Evolutionary conservation across 2,888 invertebrate genomes (phyloP).

Genomic region (Lomographa bimaculata): DNA sequence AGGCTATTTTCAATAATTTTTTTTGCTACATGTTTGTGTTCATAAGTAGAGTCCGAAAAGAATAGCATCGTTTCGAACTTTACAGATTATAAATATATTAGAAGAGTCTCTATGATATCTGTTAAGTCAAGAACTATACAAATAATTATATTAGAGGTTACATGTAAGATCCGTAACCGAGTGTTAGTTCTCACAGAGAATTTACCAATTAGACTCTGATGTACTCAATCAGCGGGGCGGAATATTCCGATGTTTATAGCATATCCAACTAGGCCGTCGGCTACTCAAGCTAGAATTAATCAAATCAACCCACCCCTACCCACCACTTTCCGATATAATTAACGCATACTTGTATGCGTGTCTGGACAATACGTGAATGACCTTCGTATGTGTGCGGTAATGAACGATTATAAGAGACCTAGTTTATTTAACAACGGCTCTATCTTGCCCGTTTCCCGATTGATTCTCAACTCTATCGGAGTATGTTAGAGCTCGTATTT

Average conservation of each 20-base stretch:
- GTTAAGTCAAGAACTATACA: no score
- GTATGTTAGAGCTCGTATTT: constrained; percentile 64
- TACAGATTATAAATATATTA: no score
- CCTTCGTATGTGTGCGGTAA: constrained; percentile 75
- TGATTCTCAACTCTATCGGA: constrained; percentile 55
- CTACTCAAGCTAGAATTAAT: constrained; percentile 80
- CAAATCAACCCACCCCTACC: constrained; percentile 83
- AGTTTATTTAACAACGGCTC: constrained; percentile 63
- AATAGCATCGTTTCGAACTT: no score
- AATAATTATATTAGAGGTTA: no score
- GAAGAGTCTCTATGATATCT: no score
- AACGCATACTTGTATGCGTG: constrained; percentile 77
- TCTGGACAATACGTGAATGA: constrained; percentile 69
- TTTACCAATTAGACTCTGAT: constrained; percentile 57
- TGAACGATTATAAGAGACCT: constrained; percentile 81
- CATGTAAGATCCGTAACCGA: no score
- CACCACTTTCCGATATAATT: constrained; percentile 83
- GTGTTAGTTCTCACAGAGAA: constrained; percentile 34
- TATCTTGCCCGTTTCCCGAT: constrained; percentile 41
- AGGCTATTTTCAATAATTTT: no score
- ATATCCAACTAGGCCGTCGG: constrained; percentile 72
- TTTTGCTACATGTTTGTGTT: no score
- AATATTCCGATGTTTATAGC: constrained; percentile 76
- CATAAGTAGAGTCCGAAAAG: no score
- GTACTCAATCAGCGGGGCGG: constrained; percentile 55